These are phyloP conservation scores for Apodemia mormo DNA, from an alignment of 2,888 invertebrate genomes.

Conservation along the genomic window DNA sequence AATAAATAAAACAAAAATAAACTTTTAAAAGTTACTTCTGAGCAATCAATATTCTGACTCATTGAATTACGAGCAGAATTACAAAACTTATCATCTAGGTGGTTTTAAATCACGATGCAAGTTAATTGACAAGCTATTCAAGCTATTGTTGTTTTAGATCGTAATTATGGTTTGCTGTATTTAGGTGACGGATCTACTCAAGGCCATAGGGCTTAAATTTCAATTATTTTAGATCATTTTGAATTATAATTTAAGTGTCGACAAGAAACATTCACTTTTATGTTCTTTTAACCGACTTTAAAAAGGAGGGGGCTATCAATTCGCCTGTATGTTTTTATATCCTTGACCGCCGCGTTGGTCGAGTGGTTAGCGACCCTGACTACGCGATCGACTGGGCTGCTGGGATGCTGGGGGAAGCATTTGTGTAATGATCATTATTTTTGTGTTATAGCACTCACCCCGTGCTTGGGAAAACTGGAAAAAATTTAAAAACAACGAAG, in stretches of 20 bases:
- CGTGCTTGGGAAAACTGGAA: too few relatives aligned
- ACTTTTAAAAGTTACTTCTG: too few relatives aligned
- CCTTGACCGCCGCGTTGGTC: too few relatives aligned
- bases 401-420: too few relatives aligned
- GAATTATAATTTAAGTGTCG: neutral
- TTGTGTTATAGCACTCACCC: too few relatives aligned
- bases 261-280: neutral
- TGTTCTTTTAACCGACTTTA: neutral
- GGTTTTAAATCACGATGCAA: neutral
- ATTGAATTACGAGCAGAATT: neutral
- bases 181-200: neutral
- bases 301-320: too few relatives aligned
- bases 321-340: too few relatives aligned
- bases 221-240: neutral
- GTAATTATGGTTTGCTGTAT: slow-evolving; percentile 3
- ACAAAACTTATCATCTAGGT: neutral
- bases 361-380: too few relatives aligned
- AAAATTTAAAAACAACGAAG: too few relatives aligned
- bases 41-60: neutral
- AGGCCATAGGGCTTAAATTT: neutral
- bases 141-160: neutral
- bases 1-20: too few relatives aligned
- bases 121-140: neutral
- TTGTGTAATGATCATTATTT: too few relatives aligned
- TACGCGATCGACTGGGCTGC: too few relatives aligned